Evolutionary conservation across 2,113 vertebrate genomes (phyloP), one percentile per base, ranked within the genome.

Genomic region (Vanacampus margaritifer): DNA sequence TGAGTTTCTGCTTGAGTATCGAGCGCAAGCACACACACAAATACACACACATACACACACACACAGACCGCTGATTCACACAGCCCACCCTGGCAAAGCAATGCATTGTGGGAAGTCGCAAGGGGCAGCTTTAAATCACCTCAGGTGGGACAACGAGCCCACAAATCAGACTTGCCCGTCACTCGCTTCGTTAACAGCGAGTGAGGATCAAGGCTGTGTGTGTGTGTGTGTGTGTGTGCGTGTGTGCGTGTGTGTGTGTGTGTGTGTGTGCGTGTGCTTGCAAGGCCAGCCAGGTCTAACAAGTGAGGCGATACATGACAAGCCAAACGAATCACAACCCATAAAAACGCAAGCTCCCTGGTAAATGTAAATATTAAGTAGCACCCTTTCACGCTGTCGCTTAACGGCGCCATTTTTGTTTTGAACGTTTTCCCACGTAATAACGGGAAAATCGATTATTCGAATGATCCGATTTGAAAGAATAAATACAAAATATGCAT

Each of bases 1-100:
- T 82, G 79, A 86, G 86, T 89, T 87, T 89, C 84, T 77, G 79
- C 71, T 41, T 70, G 59, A 26, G 83, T 87, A 85, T 88, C 74
- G 76, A 71, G 75, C 63, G 59, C 78, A 64, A 48, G 71, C 65
- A 21, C 36, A 32, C 48, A 41, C 19, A 39, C 28, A 36, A 26
- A 21, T 17, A 4, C 46, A 41, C 39, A 3, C 62, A 60, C 75
- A 67, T 53, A 71, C 67, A 26, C 28, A 37, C 48, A 35, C 21
- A 32, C 39, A 35, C 39, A 23, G n/a, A 8, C 41, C 57, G 39
- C 45, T 32, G 23, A 19, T 35, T 50, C 67, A 54, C 26, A 46
- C 41, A 35, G 35, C 26, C 45, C 57, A 36, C 28, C 58, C 63
- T 65, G 72, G 78, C 57, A 78, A 70, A 81, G 75, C 36, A 3